Evolutionary conservation across 1,140 invertebrate genomes (phyloP), one percentile per base, ranked within the genome.

Genomic region (Luehdorfia chinensis): DNA sequence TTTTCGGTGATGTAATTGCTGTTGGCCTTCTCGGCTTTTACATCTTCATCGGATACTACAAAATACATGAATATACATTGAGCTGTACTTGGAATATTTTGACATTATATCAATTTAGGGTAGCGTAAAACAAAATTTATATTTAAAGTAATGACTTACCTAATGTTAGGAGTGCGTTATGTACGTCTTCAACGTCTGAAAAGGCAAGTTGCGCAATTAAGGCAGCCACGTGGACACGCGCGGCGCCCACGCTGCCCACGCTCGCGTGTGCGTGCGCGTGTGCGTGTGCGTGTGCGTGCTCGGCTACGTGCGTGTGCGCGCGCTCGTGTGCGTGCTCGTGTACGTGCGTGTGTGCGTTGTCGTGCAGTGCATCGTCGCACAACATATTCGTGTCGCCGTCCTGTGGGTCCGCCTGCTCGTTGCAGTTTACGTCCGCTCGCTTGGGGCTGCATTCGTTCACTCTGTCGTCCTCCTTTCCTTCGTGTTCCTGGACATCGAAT

Each of bases 191-290:
- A 75, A 90, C 92, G 67, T 94, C 92, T 1, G 91, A 91, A 31
- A 87, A 78, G 33, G 96, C 87, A 37, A 96, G 84, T 9, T 91
- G 89, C 25, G 91, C 88, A 47, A 96, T 84, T 48, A 97, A 84
- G 73, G 92, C 92, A 28, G 93, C 89, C 45, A 95, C 90, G 70
- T 93, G 91, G 55, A 96, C 85, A 28, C 95, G 87, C 16, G 93
- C 92, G 44, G 59, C 64, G 16, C 60, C 66, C 34, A 59, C 47
- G 30, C 21, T 47, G 30, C 31, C 13, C 6, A 8, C 33, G 32
- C 14, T 8, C 8, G 11, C 12, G 0, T 30, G 8, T 1, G 8
- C 30, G 19, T 1, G 4, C 15, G n/a, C 33, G 5, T 23, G 13
- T 11, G 9, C 13, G 1, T 5, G 13, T 11, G 6, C 28, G 32